Percentiles rank a stretch among this genome's conserved stretches.
phyloP scores from a whole-genome alignment of 2,113 vertebrate genomes.

The Trematocara variabile region DNA sequence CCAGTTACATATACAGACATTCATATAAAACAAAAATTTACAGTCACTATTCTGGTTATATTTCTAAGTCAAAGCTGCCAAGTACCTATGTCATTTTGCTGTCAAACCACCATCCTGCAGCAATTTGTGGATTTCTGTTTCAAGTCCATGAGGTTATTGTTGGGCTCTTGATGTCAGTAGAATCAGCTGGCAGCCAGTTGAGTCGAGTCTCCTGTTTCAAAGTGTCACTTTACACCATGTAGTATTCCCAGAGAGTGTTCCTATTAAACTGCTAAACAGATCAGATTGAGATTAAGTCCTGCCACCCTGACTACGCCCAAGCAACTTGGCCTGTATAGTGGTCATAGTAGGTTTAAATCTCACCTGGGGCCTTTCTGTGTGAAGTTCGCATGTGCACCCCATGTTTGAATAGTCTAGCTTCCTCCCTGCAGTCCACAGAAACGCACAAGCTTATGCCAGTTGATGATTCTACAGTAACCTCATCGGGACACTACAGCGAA shows the following conservation, averaged over 20 bases:
- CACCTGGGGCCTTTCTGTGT: neutral
- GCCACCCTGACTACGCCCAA: neutral
- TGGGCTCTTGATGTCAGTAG: neutral
- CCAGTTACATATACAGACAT: neutral
- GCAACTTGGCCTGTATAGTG: neutral
- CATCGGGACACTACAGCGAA: neutral
- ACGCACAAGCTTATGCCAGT: accelerated
- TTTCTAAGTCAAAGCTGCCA: neutral
- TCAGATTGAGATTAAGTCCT: neutral
- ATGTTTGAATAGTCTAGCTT: neutral
- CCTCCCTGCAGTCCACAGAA: neutral
- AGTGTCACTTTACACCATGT: neutral
- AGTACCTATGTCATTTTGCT: neutral
- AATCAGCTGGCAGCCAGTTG: neutral
- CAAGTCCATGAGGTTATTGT: neutral
- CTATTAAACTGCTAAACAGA: neutral
- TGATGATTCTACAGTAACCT: neutral
- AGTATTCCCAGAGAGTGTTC: neutral
- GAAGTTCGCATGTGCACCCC: neutral
- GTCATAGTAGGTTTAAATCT: neutral
- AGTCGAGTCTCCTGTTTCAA: neutral
- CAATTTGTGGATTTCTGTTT: neutral
- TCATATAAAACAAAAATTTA: neutral
- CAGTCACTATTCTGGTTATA: neutral
- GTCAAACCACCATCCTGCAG: neutral